Base-by-base conservation (phyloP, 64 coral and sea anemone species). In the Montipora capricornis region DNA sequence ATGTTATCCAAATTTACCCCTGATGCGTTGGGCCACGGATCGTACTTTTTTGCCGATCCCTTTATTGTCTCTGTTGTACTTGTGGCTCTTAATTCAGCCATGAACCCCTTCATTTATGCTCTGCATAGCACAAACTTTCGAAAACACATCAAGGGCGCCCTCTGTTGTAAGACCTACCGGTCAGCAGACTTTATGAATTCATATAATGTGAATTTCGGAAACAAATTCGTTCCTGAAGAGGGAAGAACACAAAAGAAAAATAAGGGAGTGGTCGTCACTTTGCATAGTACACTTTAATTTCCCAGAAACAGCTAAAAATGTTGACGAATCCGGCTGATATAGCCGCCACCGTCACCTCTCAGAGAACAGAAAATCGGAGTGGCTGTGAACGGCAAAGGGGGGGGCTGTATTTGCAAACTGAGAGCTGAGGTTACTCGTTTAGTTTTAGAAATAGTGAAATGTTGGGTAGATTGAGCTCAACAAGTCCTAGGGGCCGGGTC, bases 91-190 rank as follows among this genome's bases (percentile, higher is more conserved):
- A 96, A 96, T 86, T 96, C 95, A 0, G 78, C 95, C 26, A 94
- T 96, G 76, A 96, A 96, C 53, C 95, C 95, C 11, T 96, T 96
- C 57, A 87, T 96, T 1, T 96, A 96, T 69, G 93, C 91, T 47
- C 95, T 96, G 47, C 95, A 96, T 57, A 96, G 95, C 22, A 76
- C 57, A 19, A 94, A 82, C 80, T 96, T 94, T 29, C 82, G 92
- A 1, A 84, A 96, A 45, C 86, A 94, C 16, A 74, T 96, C 17
- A 81, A 52, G 85, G 82, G 78, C 20, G 82, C 92, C 79, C 44
- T 96, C 10, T 93, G 95, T 88, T 92, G 95, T 70, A 93, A 46
- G 17, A 76, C 74, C 29, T 92, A 89, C 19, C 48, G 68, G 17
- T 79, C 82, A 49, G 50, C 82, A 5, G 90, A 96, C 17, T 68